Evolutionary conservation across 2,888 invertebrate species (phyloP).

Genomic region (Cosmia trapezina): DNA sequence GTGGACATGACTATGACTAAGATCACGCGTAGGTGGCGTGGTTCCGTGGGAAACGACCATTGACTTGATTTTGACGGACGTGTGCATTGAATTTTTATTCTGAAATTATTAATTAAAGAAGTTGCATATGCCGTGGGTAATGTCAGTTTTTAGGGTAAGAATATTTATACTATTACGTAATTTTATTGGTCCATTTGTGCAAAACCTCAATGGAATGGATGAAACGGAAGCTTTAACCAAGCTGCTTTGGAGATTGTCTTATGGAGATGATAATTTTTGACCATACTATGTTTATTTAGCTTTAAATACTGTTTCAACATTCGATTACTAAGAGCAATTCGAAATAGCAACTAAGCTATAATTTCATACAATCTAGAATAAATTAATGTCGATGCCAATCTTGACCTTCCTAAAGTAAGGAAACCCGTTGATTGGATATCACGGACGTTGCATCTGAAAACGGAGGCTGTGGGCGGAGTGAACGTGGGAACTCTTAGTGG

Average conservation of each 20-base stretch:
- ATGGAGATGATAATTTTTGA: not conserved
- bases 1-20: conserved; percentile 80
- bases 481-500: conserved; percentile 75
- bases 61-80: conserved; percentile 69
- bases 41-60: conserved; percentile 82
- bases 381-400: conserved; percentile 41
- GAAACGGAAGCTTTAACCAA: not conserved
- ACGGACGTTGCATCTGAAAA: conserved; percentile 70
- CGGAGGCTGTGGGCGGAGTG: conserved; percentile 71
- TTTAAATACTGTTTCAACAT: not conserved
- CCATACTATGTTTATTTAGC: not conserved
- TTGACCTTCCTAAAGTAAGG: conserved; percentile 66
- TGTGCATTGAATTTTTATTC: conserved; percentile 14
- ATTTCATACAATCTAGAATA: conserved; percentile 1
- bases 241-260: not conserved
- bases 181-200: no score
- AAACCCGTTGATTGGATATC: conserved; percentile 70
- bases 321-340: not conserved
- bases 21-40: conserved; percentile 83
- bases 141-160: not conserved
- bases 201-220: not conserved
- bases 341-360: not conserved
- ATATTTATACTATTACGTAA: not conserved
- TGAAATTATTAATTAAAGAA: not conserved
- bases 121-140: not conserved